phyloP scores from a whole-genome alignment of 2,113 vertebrate species.

The Scatophagus argus region DNA sequence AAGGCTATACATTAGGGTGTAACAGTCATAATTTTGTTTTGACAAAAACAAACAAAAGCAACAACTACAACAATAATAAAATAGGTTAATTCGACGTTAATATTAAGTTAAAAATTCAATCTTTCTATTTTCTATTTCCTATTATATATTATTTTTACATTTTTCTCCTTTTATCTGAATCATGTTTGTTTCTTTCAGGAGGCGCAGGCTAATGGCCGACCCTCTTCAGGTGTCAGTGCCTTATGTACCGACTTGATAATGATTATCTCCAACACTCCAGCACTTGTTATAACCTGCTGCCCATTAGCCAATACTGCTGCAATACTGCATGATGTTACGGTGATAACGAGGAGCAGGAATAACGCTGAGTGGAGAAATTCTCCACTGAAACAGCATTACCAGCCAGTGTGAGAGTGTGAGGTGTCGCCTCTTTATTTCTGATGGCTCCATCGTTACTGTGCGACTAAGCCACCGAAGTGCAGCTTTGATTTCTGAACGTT shows the following conservation, averaged over 20 bases:
- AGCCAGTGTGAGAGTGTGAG: no score
- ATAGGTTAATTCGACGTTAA: no score
- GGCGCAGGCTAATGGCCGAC: constrained; percentile 47
- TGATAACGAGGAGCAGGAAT: constrained; percentile 38
- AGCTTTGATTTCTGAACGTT: constrained; percentile 14
- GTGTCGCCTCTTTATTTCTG: neutral
- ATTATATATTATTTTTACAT: neutral
- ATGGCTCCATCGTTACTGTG: no score
- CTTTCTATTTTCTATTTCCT: neutral
- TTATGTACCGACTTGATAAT: constrained; percentile 78
- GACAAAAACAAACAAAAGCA: no score
- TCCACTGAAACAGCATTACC: neutral
- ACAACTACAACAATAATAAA: no score
- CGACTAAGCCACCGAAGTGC: neutral
- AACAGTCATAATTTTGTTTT: no score
- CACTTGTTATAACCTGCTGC: constrained; percentile 42
- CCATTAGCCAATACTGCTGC: constrained; percentile 47
- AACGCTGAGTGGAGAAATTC: neutral
- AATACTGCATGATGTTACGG: constrained; percentile 18
- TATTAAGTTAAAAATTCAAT: no score
- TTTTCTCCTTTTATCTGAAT: constrained; percentile 41
- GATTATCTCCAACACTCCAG: constrained; percentile 73
- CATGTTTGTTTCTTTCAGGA: constrained; percentile 54
- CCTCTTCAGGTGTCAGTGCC: constrained; percentile 72
- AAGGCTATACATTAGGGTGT: no score